Base-by-base conservation (phyloP, 2,113 vertebrate genomes). In the Promerops cafer region DNA sequence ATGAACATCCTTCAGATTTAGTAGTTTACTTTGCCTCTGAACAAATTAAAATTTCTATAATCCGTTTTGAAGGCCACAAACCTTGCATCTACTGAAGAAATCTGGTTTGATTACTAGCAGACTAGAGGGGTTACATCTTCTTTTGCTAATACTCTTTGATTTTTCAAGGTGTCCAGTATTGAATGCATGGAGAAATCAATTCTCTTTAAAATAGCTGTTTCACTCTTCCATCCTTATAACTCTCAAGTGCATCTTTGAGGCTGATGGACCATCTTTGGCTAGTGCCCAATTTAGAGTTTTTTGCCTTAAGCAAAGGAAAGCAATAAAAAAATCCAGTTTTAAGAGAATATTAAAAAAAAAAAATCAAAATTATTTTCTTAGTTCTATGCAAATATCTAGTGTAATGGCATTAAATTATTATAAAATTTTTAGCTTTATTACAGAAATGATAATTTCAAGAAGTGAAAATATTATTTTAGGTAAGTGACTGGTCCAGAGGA, bases 151-250 rank as follows among this genome's bases (percentile, higher is more conserved):
- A 63, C 28, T 31, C 18, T 96, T 83, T 93, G 88, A 91, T 97
- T 95, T 95, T 66, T 93, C 80, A 95, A 86, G n/a, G 80, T 94
- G 97, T 92, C 28, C 76, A 87, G 44, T 89, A 94, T 76, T 1
- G 10, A 78, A 94, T 71, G 57, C 84, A 49, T n/a, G 23, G 13
- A 95, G 65, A 90, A 95, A 97, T 86, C 50, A 95, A 94, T 97
- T 95, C 21, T 83, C 11, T 94, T 96, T 92, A 86, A 96, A 91
- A 93, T 22, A 79, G n/a, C 42, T 92, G 52, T 89, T 89, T 59
- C 0, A 0, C 53, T 72, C 42, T 79, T 92, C 92, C 52, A 74
- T 71, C 94, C 49, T 84, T 89, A 30, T 53, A 96, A 71, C 17
- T 84, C 72, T 82, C 37, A 70, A 66, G 26, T 54, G 39, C 21